A percentile compares a stretch with the other conserved stretches of the same genome.
Conservation (phyloP, 2,888 invertebrate species). For the Drosophila barbarae region DNA sequence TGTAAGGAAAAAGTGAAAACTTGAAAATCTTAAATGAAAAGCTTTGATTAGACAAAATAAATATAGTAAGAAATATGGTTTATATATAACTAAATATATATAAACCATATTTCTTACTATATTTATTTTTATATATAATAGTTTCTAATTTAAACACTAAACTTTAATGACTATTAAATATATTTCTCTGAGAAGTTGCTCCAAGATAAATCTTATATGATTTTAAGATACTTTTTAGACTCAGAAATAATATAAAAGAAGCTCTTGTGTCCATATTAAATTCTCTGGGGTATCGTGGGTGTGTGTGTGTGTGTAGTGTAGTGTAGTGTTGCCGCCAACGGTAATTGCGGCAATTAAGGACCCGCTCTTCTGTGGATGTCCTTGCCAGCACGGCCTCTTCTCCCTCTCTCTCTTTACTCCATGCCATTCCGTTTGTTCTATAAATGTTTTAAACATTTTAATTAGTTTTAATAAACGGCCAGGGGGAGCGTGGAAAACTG, state of each 20-base stretch:
- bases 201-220: neutral
- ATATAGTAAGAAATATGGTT: too few relatives aligned
- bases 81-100: too few relatives aligned
- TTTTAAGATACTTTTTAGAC: too few relatives aligned
- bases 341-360: conserved; percentile 72
- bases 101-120: neutral
- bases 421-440: conserved; percentile 67
- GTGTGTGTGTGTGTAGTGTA: conserved; percentile 1
- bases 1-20: neutral
- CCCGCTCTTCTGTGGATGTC: conserved; percentile 29
- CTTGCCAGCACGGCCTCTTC: conserved; percentile 11
- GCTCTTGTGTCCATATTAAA: conserved; percentile 7
- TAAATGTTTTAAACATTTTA: conserved; percentile 73
- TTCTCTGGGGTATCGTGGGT: neutral
- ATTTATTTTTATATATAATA: neutral
- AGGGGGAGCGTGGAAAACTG: conserved; percentile 23
- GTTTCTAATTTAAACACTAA: neutral
- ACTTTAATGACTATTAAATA: neutral
- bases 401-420: conserved; percentile 38
- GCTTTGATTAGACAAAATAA: neutral
- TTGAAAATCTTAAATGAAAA: neutral
- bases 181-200: neutral
- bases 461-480: conserved; percentile 74
- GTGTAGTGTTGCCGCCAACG: conserved; percentile 65
- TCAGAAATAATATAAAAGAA: neutral